These are phyloP conservation scores for Mesaphorura yosii DNA, from an alignment of 1,140 invertebrate species.

Conservation along the genomic window DNA sequence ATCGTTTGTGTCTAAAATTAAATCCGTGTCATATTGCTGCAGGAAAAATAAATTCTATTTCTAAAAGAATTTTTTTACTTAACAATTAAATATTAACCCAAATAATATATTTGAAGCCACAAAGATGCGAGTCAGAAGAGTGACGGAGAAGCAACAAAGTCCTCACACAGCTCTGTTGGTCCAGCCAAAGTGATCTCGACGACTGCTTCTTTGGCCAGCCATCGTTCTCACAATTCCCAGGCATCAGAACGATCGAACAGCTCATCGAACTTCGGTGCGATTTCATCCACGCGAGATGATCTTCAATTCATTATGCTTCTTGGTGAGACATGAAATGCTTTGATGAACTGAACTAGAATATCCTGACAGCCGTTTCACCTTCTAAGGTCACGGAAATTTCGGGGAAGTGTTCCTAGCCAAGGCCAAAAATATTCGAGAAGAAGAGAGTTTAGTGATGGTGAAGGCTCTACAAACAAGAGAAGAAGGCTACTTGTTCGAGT, in stretches of 20 bases:
- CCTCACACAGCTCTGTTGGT: constrained; percentile 54
- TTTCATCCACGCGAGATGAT: constrained; percentile 57
- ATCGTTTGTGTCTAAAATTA: constrained; percentile 5
- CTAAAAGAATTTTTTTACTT: neutral
- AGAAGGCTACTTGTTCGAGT: constrained; percentile 63
- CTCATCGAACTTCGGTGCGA: constrained; percentile 57
- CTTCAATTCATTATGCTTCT: constrained; percentile 69
- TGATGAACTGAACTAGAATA: too few relatives aligned
- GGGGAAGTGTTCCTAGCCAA: constrained; percentile 76
- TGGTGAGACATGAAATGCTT: constrained; percentile 39
- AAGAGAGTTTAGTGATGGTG: constrained; percentile 49
- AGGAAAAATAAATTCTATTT: neutral
- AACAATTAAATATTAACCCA: too few relatives aligned
- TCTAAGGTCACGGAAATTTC: constrained; percentile 68
- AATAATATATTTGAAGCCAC: neutral
- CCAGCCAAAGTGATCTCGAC: constrained; percentile 43
- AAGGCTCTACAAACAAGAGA: constrained; percentile 65
- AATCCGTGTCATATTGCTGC: neutral
- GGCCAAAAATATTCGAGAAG: constrained; percentile 38
- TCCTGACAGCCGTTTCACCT: neutral
- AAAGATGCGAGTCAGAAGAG: constrained; percentile 52
- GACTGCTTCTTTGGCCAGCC: constrained; percentile 25
- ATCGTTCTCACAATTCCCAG: constrained; percentile 32
- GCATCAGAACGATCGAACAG: constrained; percentile 47
- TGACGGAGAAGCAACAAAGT: constrained; percentile 63